Conservation (phyloP, 2,113 vertebrate genomes). For the Sander lucioperca region DNA sequence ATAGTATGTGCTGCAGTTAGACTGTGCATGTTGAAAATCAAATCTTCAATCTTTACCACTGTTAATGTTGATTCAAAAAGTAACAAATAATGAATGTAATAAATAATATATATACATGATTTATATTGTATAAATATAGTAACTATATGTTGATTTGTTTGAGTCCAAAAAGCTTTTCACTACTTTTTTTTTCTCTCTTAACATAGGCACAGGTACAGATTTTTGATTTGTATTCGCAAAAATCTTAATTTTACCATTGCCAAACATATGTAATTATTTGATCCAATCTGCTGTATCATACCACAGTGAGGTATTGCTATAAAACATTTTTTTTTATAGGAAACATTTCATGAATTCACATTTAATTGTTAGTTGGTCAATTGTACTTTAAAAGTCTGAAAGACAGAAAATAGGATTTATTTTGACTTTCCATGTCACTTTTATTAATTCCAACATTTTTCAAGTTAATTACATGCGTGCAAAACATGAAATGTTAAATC, state of each 20-base stretch:
- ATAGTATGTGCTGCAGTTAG: not conserved
- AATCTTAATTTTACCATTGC: not conserved
- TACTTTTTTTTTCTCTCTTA: too few species aligned
- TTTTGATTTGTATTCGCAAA: not conserved
- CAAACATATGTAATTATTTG: not conserved
- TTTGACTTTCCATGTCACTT: not conserved
- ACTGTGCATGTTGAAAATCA: not conserved
- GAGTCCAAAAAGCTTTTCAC: not conserved
- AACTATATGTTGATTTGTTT: not conserved
- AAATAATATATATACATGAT: not conserved
- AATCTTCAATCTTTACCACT: not conserved
- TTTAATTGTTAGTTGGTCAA: not conserved
- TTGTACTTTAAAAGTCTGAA: not conserved
- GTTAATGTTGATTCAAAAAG: too few species aligned
- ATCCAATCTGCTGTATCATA: not conserved
- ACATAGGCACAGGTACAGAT: not conserved
- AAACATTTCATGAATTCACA: not conserved
- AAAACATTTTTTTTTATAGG: not conserved
- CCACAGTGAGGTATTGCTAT: not conserved
- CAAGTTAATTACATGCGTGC: not conserved
- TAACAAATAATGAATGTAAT: too few species aligned
- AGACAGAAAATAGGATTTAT: not conserved
- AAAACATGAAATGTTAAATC: not conserved
- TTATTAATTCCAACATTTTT: conserved; percentile 1
- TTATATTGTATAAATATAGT: not conserved